Conservation (phyloP, 2,888 invertebrate genomes). For the Drosophila fungiperda region DNA sequence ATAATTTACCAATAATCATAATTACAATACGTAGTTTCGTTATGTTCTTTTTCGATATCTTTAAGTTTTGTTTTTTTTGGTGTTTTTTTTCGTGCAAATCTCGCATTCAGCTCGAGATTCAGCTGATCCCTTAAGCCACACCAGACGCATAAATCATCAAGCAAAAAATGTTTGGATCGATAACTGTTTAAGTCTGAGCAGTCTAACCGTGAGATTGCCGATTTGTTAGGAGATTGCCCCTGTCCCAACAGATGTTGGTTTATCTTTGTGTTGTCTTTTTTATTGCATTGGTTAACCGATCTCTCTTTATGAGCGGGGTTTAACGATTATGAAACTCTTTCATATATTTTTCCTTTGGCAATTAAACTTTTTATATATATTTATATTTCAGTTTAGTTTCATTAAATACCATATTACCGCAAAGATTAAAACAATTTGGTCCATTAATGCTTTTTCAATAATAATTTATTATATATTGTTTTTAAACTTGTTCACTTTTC, state of each 20-base stretch:
- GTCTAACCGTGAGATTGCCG: constrained; percentile 39
- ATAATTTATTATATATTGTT: constrained; percentile 76
- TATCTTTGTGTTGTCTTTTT: constrained; percentile 6
- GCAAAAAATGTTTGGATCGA: constrained; percentile 56
- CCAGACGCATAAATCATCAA: constrained; percentile 80
- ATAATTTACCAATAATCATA: constrained; percentile 84
- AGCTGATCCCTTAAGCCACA: constrained; percentile 60
- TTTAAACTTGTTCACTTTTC: constrained; percentile 67
- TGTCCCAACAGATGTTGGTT: constrained; percentile 38
- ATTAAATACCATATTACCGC: not conserved
- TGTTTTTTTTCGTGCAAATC: constrained; percentile 29
- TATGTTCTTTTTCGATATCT: constrained; percentile 18
- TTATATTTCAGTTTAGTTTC: not conserved
- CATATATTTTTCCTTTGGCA: not conserved
- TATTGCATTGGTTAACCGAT: constrained; percentile 22
- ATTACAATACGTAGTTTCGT: constrained; percentile 77
- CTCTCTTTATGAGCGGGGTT: constrained; percentile 16
- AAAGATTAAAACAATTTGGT: constrained; percentile 46
- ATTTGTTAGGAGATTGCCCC: constrained; percentile 11
- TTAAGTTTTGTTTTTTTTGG: not conserved
- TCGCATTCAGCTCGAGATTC: constrained; percentile 24
- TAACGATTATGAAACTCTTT: not conserved
- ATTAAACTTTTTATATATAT: not conserved
- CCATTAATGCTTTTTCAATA: constrained; percentile 69
- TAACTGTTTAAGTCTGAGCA: constrained; percentile 62